These are phyloP conservation scores for Chironomus tepperi DNA, from an alignment of 1,140 invertebrate genomes.

Conservation along the genomic window DNA sequence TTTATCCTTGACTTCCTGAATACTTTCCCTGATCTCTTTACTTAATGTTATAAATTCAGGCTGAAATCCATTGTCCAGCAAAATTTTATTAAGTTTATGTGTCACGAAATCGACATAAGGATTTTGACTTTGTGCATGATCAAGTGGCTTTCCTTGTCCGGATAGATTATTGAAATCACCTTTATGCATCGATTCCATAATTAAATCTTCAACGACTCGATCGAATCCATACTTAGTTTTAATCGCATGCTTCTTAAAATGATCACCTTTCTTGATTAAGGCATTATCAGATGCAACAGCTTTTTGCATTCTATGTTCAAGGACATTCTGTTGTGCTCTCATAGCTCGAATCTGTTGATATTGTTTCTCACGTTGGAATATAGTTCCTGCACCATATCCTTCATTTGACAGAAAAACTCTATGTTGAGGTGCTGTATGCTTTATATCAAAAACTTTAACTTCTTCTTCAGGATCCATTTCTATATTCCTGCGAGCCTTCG, in stretches of 20 bases:
- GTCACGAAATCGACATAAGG: conserved; percentile 82
- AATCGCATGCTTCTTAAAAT: conserved; percentile 52
- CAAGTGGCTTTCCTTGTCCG: conserved; percentile 72
- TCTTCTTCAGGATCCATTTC: conserved; percentile 38
- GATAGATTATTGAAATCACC: conserved; percentile 79
- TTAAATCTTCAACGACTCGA: conserved; percentile 79
- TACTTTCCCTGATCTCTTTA: conserved; percentile 66
- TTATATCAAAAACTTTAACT: conserved; percentile 44
- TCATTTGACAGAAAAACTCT: conserved; percentile 75
- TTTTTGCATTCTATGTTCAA: conserved; percentile 63
- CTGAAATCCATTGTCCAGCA: conserved; percentile 80
- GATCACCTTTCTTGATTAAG: conserved; percentile 54
- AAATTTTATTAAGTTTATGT: conserved; percentile 80
- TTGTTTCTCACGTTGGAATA: conserved; percentile 65
- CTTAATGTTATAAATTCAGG: conserved; percentile 81
- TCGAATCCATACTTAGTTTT: conserved; percentile 80
- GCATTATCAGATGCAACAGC: conserved; percentile 55
- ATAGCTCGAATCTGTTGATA: conserved; percentile 58
- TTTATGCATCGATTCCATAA: conserved; percentile 79
- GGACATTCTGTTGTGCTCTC: conserved; percentile 63
- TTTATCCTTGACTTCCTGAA: conserved; percentile 43
- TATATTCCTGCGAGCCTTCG: conserved; percentile 41
- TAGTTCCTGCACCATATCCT: conserved; percentile 66
- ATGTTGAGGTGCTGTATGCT: conserved; percentile 82
- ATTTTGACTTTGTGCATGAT: conserved; percentile 54